Evolutionary conservation across 2,797 vertebrate genomes (phyloP).

Genomic region (Urophycis tenuis): DNA sequence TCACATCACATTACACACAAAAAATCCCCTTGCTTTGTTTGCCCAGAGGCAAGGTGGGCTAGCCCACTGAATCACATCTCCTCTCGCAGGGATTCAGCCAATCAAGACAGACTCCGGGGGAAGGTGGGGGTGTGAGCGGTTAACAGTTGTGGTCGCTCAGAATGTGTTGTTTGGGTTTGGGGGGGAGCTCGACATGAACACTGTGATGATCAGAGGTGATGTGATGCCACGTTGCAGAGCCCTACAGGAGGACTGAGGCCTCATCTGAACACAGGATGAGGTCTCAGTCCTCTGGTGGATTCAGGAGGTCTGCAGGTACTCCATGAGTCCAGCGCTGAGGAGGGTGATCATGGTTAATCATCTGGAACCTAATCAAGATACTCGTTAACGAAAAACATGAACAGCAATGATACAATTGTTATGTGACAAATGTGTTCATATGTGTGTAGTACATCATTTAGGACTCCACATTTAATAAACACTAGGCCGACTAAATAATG

Average conservation of each 20-base stretch:
- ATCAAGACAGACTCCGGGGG: background rate
- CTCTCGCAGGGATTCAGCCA: background rate
- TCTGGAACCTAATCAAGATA: background rate
- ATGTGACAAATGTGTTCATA: background rate
- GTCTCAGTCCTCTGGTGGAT: no score
- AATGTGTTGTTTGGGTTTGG: background rate
- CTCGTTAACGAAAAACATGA: background rate
- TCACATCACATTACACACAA: constrained; percentile 48
- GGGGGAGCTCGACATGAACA: background rate
- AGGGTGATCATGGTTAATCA: background rate
- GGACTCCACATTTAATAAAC: no score
- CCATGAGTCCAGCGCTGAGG: background rate
- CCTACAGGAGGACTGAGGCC: no score
- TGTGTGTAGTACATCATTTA: background rate
- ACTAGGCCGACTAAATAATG: background rate
- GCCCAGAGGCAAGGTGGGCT: constrained; percentile 32
- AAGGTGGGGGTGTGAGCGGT: background rate
- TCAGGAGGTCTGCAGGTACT: background rate
- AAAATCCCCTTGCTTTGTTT: constrained; percentile 45
- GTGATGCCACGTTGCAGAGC: no score
- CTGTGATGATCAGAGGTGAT: background rate
- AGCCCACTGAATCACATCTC: background rate
- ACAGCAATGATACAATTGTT: background rate
- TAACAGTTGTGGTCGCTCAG: no score
- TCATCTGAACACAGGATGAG: no score